Base-by-base conservation (phyloP, 2,797 vertebrate genomes). In the Discoglossus pictus region DNA sequence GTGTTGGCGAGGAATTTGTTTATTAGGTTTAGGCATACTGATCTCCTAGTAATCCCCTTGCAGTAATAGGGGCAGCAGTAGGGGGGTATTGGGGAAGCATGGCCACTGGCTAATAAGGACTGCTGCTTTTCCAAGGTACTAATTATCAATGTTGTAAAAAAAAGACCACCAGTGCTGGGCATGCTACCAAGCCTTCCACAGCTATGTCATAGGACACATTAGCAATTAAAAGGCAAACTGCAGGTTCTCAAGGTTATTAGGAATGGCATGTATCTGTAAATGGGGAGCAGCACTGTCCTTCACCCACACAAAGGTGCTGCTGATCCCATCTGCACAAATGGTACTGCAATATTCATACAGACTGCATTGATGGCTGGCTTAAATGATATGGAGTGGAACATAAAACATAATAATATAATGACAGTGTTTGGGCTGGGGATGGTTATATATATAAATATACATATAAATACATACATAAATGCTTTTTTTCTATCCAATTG, bases 1-100 rank as follows among this genome's bases (percentile, higher is more conserved):
- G 89, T 88, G 80, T 76, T 86, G 79, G 74, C 55, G 56, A 78
- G 86, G 84, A 87, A 88, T 85, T 88, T 91, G 88, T 91, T 91
- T 92, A 89, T 92, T 88, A 82, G 85, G 70, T 76, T 76, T 80
- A 85, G 84, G 89, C 79, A 86, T 86, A 86, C 85, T 89, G 87
- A 91, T 89, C 88, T 86, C 84, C 88, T 88, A 88, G 89, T 92
- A 94, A 91, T 93, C 89, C 88, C 79, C 86, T 90, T 88, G 72
- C 83, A 87, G 87, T 89, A 91, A 80, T 90, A 78, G 78, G 81
- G 80, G 72, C 82, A 68, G 63, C 79, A 65, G 82, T 74, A 73
- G 75, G 61, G 74, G 78, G 74, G 78, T 75, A 77, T 74, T 65
- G 79, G 73, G 65, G 74, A 76, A 80, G 84, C 80, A 74, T 7